phyloP scores from a whole-genome alignment of 2,888 invertebrate genomes.

The Drosophila rellima region DNA sequence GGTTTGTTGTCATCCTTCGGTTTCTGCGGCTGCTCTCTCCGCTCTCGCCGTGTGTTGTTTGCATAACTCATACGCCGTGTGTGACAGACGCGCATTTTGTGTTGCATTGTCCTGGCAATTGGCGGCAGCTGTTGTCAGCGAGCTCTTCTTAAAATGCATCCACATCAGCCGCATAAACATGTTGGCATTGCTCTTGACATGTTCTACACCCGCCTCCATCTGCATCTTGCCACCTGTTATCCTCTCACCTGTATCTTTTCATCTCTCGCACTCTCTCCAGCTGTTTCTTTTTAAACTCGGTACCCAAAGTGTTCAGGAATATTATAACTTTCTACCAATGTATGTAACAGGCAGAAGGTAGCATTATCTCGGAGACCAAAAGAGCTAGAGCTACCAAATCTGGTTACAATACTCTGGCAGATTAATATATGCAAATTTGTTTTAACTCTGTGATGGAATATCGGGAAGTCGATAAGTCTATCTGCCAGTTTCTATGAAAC shows the following conservation, averaged over 20 bases:
- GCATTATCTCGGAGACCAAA: neutral
- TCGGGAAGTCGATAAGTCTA: too few species aligned
- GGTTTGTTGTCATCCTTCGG: slow-evolving; percentile 5
- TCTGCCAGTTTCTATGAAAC: too few species aligned
- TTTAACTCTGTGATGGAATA: too few species aligned
- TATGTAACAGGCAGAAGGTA: neutral
- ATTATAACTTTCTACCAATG: neutral
- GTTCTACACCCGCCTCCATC: slow-evolving; percentile 12
- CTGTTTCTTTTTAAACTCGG: too few species aligned
- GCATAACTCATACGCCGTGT: slow-evolving; percentile 65
- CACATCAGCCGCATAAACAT: slow-evolving; percentile 45
- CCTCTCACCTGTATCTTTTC: neutral
- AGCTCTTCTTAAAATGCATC: slow-evolving; percentile 32
- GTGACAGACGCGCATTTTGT: slow-evolving; percentile 47
- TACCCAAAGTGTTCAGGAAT: neutral
- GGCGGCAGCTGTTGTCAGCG: slow-evolving; percentile 34
- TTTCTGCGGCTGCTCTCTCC: slow-evolving; percentile 31
- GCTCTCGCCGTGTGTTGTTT: slow-evolving; percentile 17
- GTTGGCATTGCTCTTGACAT: slow-evolving; percentile 51
- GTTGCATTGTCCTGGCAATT: slow-evolving; percentile 56
- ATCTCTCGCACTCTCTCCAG: neutral
- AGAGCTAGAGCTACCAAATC: too few species aligned
- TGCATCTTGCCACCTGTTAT: neutral
- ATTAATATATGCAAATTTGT: too few species aligned
- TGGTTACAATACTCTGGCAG: too few species aligned